Percentiles rank a stretch among this genome's conserved stretches.
These are phyloP conservation scores for Leptodactylus fallax DNA, from an alignment of 2,797 vertebrate species.

Conservation along the genomic window DNA sequence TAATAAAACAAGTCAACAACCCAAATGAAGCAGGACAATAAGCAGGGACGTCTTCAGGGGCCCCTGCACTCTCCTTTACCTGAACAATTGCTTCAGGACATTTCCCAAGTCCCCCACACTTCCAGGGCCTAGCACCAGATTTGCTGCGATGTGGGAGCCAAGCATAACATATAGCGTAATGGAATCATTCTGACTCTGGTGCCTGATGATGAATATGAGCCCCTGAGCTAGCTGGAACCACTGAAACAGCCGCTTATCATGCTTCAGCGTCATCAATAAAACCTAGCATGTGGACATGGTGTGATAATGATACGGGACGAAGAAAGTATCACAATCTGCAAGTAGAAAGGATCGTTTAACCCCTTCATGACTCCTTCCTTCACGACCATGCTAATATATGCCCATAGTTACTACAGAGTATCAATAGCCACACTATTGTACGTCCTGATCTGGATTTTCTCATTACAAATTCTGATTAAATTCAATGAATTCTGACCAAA, in stretches of 20 bases:
- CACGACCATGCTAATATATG: too few species aligned
- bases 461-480: background rate
- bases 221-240: slow-evolving; percentile 42
- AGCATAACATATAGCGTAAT: slow-evolving; percentile 59
- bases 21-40: background rate
- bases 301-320: slow-evolving; percentile 17
- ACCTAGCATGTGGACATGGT: slow-evolving; percentile 20
- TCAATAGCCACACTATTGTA: background rate
- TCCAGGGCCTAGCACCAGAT: slow-evolving; percentile 34
- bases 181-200: slow-evolving; percentile 53
- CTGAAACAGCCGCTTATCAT: slow-evolving; percentile 41
- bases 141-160: slow-evolving; percentile 45
- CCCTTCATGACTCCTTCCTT: background rate
- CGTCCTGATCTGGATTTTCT: background rate
- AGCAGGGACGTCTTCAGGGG: background rate
- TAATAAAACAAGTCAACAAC: slow-evolving; percentile 14
- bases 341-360: background rate
- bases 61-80: slow-evolving; percentile 15
- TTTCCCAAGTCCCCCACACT: slow-evolving; percentile 42
- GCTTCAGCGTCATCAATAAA: slow-evolving; percentile 41
- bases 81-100: slow-evolving; percentile 8
- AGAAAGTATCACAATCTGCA: background rate
- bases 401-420: too few species aligned
- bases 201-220: slow-evolving; percentile 50
- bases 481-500: background rate